phyloP scores from a whole-genome alignment of 2,888 invertebrate genomes.

The Petrolisthes manimaculis region DNA sequence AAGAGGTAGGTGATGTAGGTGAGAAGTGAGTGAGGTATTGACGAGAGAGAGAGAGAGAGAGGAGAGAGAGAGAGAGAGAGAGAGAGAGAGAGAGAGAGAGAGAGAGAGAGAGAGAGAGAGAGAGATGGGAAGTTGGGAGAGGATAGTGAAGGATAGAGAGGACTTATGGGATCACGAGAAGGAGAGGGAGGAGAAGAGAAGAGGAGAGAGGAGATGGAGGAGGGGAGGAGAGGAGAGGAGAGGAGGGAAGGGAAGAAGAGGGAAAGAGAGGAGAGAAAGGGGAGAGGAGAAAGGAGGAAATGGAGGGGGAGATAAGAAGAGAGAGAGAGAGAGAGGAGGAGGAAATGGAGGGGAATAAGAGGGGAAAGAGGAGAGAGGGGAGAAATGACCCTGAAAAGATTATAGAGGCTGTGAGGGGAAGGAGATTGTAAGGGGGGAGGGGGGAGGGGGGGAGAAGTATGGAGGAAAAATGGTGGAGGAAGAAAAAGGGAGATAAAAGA shows the following conservation, averaged over 20 bases:
- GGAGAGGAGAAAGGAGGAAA: neutral
- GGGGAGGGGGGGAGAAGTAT: neutral
- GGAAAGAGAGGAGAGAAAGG: neutral
- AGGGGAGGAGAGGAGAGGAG: neutral
- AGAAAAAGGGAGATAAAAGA: neutral
- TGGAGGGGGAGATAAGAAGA: neutral
- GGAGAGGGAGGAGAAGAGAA: neutral
- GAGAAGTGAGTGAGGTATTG: too few relatives aligned
- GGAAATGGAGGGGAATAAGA: neutral
- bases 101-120: neutral
- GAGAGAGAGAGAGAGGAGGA: neutral
- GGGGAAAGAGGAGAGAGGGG: neutral
- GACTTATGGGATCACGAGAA: neutral
- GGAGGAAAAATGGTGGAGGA: neutral
- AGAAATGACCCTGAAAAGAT: neutral
- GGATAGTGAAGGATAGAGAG: neutral
- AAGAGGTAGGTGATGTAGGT: too few relatives aligned
- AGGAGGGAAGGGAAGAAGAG: neutral
- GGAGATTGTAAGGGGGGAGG: neutral
- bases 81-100: neutral
- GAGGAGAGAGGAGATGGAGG: neutral
- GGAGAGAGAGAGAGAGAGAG: neutral
- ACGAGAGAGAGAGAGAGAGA: neutral
- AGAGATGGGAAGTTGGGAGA: neutral
- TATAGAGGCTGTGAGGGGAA: neutral